Evolutionary conservation across 2,113 vertebrate species (phyloP).

Genomic region (Origma solitaria): DNA sequence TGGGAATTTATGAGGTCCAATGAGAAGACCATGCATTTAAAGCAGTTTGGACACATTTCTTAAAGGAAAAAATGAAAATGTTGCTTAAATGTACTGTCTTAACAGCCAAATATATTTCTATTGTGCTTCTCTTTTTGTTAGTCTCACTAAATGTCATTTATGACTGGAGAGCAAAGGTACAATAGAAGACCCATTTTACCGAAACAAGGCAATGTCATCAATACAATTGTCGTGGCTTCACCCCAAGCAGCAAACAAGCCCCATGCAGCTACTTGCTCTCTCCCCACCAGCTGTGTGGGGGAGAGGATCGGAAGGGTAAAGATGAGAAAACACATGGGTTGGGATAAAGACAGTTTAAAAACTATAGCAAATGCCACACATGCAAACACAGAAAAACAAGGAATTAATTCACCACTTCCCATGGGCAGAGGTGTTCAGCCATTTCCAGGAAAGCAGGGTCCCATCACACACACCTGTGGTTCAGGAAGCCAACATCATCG

Average conservation of each 20-base stretch:
- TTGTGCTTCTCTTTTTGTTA: background rate
- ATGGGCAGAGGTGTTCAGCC: too few species aligned
- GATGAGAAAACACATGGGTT: rapidly evolving
- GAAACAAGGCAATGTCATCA: background rate
- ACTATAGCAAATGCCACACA: background rate
- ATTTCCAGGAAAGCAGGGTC: background rate
- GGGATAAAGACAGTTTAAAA: background rate
- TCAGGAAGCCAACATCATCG: background rate
- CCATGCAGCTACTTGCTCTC: background rate
- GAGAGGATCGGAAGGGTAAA: background rate
- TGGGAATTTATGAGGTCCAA: background rate
- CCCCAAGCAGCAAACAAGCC: background rate
- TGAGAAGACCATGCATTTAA: background rate
- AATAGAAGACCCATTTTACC: background rate
- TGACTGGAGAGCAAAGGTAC: background rate
- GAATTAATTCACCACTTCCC: background rate
- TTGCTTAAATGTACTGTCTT: background rate
- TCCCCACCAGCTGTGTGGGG: background rate
- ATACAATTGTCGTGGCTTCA: background rate
- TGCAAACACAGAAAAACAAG: background rate
- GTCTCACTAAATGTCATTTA: background rate
- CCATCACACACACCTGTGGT: background rate
- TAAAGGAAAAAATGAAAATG: background rate
- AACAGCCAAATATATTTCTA: background rate
- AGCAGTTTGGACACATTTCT: background rate